Base-by-base conservation (phyloP, 1,140 invertebrate genomes). In the Anoplophora glabripennis region DNA sequence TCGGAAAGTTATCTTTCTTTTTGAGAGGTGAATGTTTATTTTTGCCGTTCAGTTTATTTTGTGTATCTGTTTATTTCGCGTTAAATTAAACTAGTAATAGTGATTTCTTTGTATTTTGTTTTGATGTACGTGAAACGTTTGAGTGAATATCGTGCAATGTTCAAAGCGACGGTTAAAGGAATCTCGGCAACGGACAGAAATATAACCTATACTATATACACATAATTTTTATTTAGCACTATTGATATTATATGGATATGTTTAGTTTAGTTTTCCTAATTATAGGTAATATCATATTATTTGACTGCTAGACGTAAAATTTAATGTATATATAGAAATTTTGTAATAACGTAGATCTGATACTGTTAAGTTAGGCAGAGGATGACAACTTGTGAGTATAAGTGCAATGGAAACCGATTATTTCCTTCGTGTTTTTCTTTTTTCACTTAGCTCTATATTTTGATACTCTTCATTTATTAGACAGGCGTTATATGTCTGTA, bases 391-490 rank as follows among this genome's bases (percentile, higher is more conserved):
- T 10, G 12, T 56, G 37, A 42, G 55, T 68, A 66, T 61, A 66
- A 66, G 64, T 68, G 65, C 51, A 62, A 65, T 64, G 65, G 65
- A 67, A 69, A 69, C 59, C 52, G 35, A 55, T 47, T 53, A 53
- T 36, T 56, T 57, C 35, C 40, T 44, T 59, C 35, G 40, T 57
- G 53, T 51, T 49, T 59, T 56, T 47, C n/a, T n/a, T 45, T 63
- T 61, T 59, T 65, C 35, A 46, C 56, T 59, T 58, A 46, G 33
- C 41, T 59, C 42, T 62, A 63, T 70, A 66, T 68, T 70, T 70
- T 70, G 66, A 64, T 68, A 70, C 66, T 70, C 64, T 61, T 65
- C 12, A 53, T 63, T 65, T 60, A 28, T 64, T 66, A 63, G 58
- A 49, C 58, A 55, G 53, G 63, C 40, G 47, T 44, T 61, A 28